Evolutionary conservation across 1,140 invertebrate species (phyloP), one percentile per base, ranked within the genome.

Genomic region (Chlorops oryzae): DNA sequence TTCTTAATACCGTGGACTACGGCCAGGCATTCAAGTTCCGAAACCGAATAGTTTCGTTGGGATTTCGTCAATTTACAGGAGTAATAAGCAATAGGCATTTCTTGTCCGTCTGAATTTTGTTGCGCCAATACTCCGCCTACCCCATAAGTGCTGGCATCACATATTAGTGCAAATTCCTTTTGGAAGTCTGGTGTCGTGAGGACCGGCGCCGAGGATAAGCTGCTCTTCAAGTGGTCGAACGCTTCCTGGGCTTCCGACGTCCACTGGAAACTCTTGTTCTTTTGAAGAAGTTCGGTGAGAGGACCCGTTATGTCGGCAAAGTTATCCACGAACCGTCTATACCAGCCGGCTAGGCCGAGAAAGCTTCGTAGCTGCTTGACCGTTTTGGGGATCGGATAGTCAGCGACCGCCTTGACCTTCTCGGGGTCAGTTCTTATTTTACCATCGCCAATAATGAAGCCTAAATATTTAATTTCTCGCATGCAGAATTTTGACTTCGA

Each of bases 351-450:
- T 7, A 48, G 6, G 4, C 46, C 46, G 2, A 47, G 35, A 22
- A 38, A 47, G 5, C 46, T 17, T n/a, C 46, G 15, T 5, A 47
- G 5, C 22, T 47, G 46, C 7, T 38, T 37, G 3, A 47, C 46
- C 9, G 28, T 21, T 13, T 9, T 17, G 4, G 46, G 46, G n/a
- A 39, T 21, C 12, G 46, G 28, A 23, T 21, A 47, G 3, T 47
- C 22, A 2, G 17, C 13, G 7, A 46, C 20, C 6, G 24, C 24
- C n/a, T 12, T n/a, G 2, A 46, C n/a, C 13, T 46, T 46, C 10
- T 17, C 24, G 5, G 10, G 62, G 61, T 15, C 77, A 56, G 3
- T 61, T 58, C 15, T 43, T 20, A 43, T 22, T 10, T 22, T 6
- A 10, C 23, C 41, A 9, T 22, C 15, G 7, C 41, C 41, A 17